Conservation (phyloP, 92 coral and sea anemone species). For the Nematostella vectensis region DNA sequence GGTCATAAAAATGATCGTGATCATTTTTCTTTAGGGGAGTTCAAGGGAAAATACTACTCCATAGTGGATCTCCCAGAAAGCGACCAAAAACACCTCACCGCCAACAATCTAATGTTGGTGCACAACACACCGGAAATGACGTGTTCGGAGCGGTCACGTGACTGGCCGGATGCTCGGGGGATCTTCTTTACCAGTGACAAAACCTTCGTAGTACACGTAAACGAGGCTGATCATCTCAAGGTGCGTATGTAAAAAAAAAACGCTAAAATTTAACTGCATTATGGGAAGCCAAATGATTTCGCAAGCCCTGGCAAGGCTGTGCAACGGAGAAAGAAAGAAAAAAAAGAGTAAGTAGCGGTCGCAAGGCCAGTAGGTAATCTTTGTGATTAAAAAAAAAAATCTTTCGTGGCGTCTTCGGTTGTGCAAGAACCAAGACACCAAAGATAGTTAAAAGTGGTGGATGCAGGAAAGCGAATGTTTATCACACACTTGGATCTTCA, state of each 20-base stretch:
- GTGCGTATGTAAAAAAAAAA: slow-evolving; percentile 2
- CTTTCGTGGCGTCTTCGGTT: too few relatives aligned
- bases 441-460: too few relatives aligned
- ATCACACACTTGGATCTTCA: too few relatives aligned
- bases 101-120: slow-evolving; percentile 29
- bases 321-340: too few relatives aligned
- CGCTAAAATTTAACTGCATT: not conserved
- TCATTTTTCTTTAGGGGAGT: slow-evolving; percentile 42
- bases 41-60: slow-evolving; percentile 51
- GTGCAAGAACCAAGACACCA: too few relatives aligned
- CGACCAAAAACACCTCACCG: slow-evolving; percentile 24
- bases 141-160: slow-evolving; percentile 69
- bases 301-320: too few relatives aligned
- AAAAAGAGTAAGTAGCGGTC: too few relatives aligned
- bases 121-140: slow-evolving; percentile 46
- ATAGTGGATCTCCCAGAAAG: slow-evolving; percentile 36
- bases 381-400: too few relatives aligned
- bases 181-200: slow-evolving; percentile 41
- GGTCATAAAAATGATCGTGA: too few relatives aligned
- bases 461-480: too few relatives aligned
- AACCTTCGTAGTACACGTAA: slow-evolving; percentile 64
- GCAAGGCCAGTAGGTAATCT: too few relatives aligned
- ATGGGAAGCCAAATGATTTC: too few relatives aligned
- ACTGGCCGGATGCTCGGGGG: slow-evolving; percentile 87
- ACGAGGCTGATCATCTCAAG: slow-evolving; percentile 59